phyloP scores from a whole-genome alignment of 2,113 vertebrate species.

The Cichladusa arquata region DNA sequence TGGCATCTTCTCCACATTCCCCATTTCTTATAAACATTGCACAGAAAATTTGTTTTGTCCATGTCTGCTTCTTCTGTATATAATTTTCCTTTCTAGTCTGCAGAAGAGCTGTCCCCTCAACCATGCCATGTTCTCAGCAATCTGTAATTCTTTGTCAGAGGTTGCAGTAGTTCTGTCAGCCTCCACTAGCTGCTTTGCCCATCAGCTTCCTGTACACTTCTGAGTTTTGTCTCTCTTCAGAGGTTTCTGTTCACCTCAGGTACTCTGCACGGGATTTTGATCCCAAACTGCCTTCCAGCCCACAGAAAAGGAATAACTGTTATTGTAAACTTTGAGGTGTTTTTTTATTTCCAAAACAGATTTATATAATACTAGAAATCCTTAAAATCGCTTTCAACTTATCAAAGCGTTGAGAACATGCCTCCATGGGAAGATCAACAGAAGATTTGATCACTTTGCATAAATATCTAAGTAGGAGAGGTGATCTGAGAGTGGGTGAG shows the following conservation, averaged over 20 bases:
- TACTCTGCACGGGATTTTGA: background rate
- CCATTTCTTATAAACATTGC: background rate
- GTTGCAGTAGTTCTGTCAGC: background rate
- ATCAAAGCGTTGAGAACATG: background rate
- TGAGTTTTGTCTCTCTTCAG: background rate
- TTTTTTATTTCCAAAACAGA: background rate
- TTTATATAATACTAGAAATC: background rate
- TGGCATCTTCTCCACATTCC: constrained; percentile 18
- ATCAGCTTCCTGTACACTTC: background rate
- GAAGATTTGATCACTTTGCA: background rate
- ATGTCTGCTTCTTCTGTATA: background rate
- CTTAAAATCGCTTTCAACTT: background rate
- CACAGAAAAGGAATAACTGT: background rate
- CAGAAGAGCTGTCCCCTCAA: background rate
- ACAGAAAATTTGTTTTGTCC: background rate
- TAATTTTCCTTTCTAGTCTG: background rate
- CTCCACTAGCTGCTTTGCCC: background rate
- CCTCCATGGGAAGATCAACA: background rate
- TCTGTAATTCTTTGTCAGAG: background rate
- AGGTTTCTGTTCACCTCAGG: background rate
- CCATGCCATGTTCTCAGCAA: background rate
- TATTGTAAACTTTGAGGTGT: background rate
- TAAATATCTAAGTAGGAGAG: background rate
- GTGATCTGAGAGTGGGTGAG: background rate
- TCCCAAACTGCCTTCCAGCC: background rate